These are phyloP conservation scores for Cyphomyrus plagiostoma DNA, from an alignment of 2,113 vertebrate genomes.

Conservation along the genomic window DNA sequence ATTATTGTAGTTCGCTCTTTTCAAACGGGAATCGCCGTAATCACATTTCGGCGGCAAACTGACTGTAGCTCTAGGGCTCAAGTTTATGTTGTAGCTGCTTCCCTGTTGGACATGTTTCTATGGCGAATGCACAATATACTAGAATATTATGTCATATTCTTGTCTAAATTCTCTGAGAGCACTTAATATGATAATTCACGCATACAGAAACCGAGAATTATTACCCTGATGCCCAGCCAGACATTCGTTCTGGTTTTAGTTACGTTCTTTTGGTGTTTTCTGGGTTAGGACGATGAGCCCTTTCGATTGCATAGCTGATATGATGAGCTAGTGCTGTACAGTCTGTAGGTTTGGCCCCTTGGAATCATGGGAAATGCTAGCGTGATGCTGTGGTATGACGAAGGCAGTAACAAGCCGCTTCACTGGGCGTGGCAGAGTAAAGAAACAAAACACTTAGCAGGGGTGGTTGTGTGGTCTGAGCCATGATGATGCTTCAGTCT, in stretches of 20 bases:
- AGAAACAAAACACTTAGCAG: neutral
- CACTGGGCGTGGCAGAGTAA: neutral
- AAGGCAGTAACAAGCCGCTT: neutral
- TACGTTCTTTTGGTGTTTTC: neutral
- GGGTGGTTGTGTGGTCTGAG: neutral
- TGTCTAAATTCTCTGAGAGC: neutral
- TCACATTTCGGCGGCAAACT: neutral
- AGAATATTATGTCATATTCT: neutral
- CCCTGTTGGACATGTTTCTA: neutral
- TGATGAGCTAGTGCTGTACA: neutral
- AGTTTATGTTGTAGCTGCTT: neutral
- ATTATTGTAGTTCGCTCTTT: neutral
- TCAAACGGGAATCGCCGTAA: neutral
- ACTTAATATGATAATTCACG: neutral
- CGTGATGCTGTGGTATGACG: neutral
- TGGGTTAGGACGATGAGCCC: neutral
- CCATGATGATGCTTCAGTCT: neutral
- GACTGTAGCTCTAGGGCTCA: neutral
- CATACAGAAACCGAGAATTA: neutral
- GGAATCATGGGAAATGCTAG: neutral
- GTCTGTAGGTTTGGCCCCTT: neutral
- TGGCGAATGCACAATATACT: neutral
- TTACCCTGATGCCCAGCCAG: neutral
- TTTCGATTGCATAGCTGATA: neutral
- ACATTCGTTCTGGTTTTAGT: neutral